Conservation (phyloP, 2,888 invertebrate genomes). For the Lithophane leautieri region DNA sequence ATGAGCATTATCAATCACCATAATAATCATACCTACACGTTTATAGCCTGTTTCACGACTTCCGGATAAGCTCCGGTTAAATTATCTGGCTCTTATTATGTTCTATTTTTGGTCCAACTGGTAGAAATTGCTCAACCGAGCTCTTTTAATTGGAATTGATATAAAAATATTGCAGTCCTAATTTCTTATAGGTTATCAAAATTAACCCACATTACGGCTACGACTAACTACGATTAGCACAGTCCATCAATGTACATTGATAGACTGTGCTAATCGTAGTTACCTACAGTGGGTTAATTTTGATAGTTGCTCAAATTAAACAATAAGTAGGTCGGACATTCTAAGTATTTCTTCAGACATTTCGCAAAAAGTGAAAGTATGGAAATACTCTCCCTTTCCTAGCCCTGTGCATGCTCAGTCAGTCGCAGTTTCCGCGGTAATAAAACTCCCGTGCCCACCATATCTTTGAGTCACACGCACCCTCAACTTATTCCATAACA, state of each 20-base stretch:
- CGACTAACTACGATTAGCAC: too few relatives aligned
- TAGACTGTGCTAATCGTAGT: background rate
- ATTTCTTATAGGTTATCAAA: background rate
- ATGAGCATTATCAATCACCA: too few relatives aligned
- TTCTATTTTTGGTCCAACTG: background rate
- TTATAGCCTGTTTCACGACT: too few relatives aligned
- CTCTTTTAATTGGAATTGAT: background rate
- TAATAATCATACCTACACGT: background rate
- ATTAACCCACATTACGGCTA: too few relatives aligned
- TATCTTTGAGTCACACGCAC: slow-evolving; percentile 71
- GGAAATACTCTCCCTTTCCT: slow-evolving; percentile 33
- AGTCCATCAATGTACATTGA: too few relatives aligned
- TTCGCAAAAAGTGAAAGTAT: background rate
- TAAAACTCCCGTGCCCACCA: slow-evolving; percentile 67
- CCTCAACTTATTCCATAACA: slow-evolving; percentile 43
- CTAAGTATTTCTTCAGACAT: background rate
- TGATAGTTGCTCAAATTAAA: background rate
- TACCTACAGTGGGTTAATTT: background rate
- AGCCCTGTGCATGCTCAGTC: slow-evolving; percentile 67
- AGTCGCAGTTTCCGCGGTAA: slow-evolving; percentile 75
- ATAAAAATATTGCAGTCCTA: background rate
- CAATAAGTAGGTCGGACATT: background rate
- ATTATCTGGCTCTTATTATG: too few relatives aligned
- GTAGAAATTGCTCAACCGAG: too few relatives aligned
- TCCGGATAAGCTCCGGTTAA: background rate